phyloP scores from a whole-genome alignment of 2,797 vertebrate species.

The Antennarius maculatus region DNA sequence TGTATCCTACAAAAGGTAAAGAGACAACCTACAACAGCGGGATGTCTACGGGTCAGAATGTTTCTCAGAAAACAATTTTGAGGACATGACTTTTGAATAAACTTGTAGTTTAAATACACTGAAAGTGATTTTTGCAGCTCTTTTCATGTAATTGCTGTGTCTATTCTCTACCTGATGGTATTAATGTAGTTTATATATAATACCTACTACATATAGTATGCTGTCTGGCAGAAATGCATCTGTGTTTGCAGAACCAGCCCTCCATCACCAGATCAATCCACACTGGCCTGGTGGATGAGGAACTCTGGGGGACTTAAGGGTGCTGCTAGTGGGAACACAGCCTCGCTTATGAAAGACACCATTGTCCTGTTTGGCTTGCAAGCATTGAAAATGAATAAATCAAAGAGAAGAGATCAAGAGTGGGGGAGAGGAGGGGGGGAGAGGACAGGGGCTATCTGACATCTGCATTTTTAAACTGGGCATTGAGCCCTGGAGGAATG shows the following conservation, averaged over 20 bases:
- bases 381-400: conserved; percentile 81
- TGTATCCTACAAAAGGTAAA: too few species aligned
- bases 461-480: conserved; percentile 75
- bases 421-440: conserved; percentile 53
- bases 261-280: conserved; percentile 57
- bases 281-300: conserved; percentile 52
- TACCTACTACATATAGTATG: not conserved
- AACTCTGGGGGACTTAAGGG: conserved; percentile 63
- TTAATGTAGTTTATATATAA: not conserved
- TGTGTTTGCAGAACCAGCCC: conserved; percentile 41
- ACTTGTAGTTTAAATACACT: too few species aligned
- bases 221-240: not conserved
- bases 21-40: too few species aligned
- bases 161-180: too few species aligned
- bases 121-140: too few species aligned
- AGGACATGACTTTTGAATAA: too few species aligned
- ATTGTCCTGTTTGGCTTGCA: conserved; percentile 73
- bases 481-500: conserved; percentile 64
- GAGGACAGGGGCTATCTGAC: conserved; percentile 57
- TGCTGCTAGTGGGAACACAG: conserved; percentile 69
- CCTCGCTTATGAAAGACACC: conserved; percentile 72
- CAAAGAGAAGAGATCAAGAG: conserved; percentile 78
- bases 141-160: too few species aligned
- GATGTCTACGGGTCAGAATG: too few species aligned
- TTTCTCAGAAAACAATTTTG: too few species aligned